Conservation (phyloP, 2,888 invertebrate species). For the Cheilosia vernalis region DNA sequence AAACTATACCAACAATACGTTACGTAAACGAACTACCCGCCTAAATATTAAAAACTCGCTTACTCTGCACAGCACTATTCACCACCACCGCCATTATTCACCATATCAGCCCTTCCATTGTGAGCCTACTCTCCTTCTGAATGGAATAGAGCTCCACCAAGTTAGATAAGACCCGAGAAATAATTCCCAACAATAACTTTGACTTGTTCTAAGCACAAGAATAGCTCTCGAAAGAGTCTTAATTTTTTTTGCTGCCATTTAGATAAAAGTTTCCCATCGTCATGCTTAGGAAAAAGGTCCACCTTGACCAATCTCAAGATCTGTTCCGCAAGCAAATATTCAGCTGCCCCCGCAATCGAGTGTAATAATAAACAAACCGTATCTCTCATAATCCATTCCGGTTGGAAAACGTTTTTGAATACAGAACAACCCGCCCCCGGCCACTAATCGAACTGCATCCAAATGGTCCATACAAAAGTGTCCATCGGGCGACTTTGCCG, state of each 20-base stretch:
- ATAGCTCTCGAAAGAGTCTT: slow-evolving; percentile 50
- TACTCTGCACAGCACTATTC: too few relatives aligned
- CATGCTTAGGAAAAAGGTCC: slow-evolving; percentile 53
- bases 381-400: slow-evolving; percentile 62
- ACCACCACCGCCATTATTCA: too few relatives aligned
- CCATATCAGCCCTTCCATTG: neutral
- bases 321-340: slow-evolving; percentile 45
- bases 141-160: slow-evolving; percentile 8
- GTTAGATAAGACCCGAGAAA: slow-evolving; percentile 47
- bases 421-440: slow-evolving; percentile 23
- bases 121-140: neutral
- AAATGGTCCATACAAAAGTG: slow-evolving; percentile 48
- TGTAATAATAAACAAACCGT: slow-evolving; percentile 64
- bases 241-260: slow-evolving; percentile 56
- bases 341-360: slow-evolving; percentile 25
- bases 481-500: slow-evolving; percentile 29
- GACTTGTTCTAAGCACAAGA: slow-evolving; percentile 13
- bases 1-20: too few relatives aligned
- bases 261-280: slow-evolving; percentile 46
- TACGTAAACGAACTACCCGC: too few relatives aligned
- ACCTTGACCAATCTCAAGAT: slow-evolving; percentile 55
- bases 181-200: slow-evolving; percentile 58
- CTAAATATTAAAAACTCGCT: too few relatives aligned
- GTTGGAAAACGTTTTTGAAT: slow-evolving; percentile 26
- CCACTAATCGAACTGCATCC: slow-evolving; percentile 71